Conservation (phyloP, 2,888 invertebrate species). For the Tenthredo scrophulariae region DNA sequence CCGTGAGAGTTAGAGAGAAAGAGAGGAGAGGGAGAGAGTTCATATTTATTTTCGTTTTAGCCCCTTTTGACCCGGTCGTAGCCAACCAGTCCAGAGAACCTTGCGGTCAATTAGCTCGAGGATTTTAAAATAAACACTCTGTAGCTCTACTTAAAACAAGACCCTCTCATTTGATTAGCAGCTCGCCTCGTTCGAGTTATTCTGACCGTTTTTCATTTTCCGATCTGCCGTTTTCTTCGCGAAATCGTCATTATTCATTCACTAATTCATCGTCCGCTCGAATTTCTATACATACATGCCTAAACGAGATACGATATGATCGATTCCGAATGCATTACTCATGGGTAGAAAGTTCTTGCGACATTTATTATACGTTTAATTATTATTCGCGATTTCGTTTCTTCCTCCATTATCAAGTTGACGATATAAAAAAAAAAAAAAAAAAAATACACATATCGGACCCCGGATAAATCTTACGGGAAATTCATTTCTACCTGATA, state of each 20-base stretch:
- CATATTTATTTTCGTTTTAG: conserved; percentile 50
- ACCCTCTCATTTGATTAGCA: conserved; percentile 40
- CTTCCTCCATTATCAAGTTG: too few species aligned
- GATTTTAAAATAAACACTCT: conserved; percentile 73
- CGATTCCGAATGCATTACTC: too few species aligned
- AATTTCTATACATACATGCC: neutral
- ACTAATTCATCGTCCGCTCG: neutral
- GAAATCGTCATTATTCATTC: too few species aligned
- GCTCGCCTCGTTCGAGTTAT: neutral
- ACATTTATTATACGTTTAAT: neutral
- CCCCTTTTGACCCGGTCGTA: conserved; percentile 38
- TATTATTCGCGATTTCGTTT: too few species aligned
- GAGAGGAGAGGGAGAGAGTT: neutral
- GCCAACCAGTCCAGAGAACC: conserved; percentile 59
- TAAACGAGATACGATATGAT: neutral
- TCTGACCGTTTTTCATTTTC: neutral
- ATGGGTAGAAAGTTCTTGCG: neutral
- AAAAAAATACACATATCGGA: too few species aligned
- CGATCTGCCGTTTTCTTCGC: neutral
- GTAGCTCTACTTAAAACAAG: conserved; percentile 51
- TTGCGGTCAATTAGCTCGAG: conserved; percentile 71
- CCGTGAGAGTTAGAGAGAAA: neutral
- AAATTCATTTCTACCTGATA: too few species aligned
- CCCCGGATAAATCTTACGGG: too few species aligned
- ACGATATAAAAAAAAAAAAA: too few species aligned